Conservation (phyloP, 2,888 invertebrate genomes). For the Fissipunctia ypsillon region DNA sequence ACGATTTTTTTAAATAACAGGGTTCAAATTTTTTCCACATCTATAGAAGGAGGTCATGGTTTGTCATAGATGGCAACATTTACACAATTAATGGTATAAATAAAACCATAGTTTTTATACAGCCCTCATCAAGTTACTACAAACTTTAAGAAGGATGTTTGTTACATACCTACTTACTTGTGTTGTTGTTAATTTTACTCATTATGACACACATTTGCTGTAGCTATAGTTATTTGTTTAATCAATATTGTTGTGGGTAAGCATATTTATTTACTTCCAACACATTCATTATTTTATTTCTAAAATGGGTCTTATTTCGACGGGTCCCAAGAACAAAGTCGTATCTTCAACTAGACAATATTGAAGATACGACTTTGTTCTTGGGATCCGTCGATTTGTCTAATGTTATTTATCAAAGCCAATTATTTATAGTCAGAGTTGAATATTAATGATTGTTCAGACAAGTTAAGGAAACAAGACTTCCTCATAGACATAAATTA, state of each 20-base stretch:
- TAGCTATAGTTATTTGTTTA: too few relatives aligned
- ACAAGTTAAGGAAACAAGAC: neutral
- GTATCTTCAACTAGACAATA: too few relatives aligned
- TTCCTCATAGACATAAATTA: slow-evolving; percentile 31
- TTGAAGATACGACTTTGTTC: too few relatives aligned
- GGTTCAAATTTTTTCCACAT: neutral
- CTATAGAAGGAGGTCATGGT: neutral
- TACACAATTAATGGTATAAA: neutral
- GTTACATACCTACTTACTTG: slow-evolving; percentile 3
- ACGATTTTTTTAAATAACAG: neutral
- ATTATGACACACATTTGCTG: too few relatives aligned
- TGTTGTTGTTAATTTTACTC: too few relatives aligned
- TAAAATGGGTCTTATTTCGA: too few relatives aligned
- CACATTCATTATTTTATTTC: too few relatives aligned
- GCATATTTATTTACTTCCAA: too few relatives aligned
- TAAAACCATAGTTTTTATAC: neutral
- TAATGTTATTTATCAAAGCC: neutral
- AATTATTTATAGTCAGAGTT: neutral
- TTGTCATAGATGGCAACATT: neutral
- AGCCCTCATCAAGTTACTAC: neutral
- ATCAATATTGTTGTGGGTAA: too few relatives aligned
- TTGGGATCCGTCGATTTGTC: too few relatives aligned
- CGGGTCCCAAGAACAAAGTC: too few relatives aligned
- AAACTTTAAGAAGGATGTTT: slow-evolving; percentile 9
- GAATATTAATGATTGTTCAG: slow-evolving; percentile 20